Conservation (phyloP, 2,113 vertebrate genomes). For the Aldabrachelys gigantea region DNA sequence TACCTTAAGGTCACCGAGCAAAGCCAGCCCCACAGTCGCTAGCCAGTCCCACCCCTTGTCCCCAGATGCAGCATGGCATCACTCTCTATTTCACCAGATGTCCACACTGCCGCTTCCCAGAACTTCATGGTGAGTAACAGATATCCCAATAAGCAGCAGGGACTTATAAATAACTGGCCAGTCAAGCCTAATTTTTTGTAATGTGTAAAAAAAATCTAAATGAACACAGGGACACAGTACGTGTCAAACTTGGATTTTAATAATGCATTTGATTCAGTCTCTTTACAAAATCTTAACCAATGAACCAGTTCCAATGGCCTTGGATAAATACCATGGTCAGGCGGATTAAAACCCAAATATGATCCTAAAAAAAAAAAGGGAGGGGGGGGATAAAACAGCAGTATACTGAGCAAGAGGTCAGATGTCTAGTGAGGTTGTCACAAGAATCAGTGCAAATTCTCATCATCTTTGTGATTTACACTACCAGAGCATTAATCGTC, state of each 20-base stretch:
- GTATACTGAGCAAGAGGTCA: neutral
- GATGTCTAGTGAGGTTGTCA: neutral
- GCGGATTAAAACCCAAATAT: neutral
- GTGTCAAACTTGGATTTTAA: neutral
- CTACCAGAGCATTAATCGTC: neutral
- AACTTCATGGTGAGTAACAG: neutral
- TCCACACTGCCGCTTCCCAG: neutral
- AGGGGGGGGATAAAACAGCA: neutral
- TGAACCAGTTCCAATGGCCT: neutral
- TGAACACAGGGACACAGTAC: neutral
- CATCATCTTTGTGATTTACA: neutral
- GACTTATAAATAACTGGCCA: neutral
- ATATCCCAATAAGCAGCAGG: neutral
- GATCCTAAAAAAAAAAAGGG: neutral
- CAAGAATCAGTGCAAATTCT: neutral
- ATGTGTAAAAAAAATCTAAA: neutral
- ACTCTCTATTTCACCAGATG: neutral
- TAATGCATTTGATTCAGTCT: neutral
- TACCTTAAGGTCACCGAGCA: neutral
- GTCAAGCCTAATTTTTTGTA: neutral
- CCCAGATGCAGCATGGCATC: neutral
- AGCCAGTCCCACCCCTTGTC: neutral
- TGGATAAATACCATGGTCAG: neutral
- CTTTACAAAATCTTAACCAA: neutral
- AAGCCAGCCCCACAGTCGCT: neutral